Base-by-base conservation (phyloP, 2,113 vertebrate genomes). In the Crypturellus undulatus region DNA sequence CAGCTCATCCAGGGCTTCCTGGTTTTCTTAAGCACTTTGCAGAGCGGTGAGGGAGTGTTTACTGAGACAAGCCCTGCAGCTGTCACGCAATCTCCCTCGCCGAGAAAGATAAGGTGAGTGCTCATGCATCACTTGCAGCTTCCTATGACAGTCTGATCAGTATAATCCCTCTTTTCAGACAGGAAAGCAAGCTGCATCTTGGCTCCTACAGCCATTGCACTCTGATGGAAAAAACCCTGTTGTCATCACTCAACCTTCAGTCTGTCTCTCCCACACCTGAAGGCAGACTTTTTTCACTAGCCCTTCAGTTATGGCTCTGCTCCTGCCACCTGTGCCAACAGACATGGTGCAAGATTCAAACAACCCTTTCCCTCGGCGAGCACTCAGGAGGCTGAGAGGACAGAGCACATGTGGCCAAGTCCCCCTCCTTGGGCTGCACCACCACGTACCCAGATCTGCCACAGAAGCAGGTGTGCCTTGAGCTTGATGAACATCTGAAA, bases 81-180 rank as follows among this genome's bases (percentile, higher is more conserved):
- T 86, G 87, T 88, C 90, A 91, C 0, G 0, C 47, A 86, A 76
- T 90, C 72, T 88, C 52, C n/a, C 38, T 82, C 11, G 0, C 67
- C 52, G 47, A 81, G 79, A 76, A 88, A 85, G 95, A 96, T 90
- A 80, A 90, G 89, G 60, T 71, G 77, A 88, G 38, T 90, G 90
- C 85, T 94, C 90, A 93, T 88, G 85, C 90, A 91, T 95, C 93
- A 96, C 92, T 71, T 96, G 77, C 69, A 93, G 72, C 69, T 88
- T 94, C 69, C 82, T 93, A 52, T 77, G 59, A 88, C 87, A 93
- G 78, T 84, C 72, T 76, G 79, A 93, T 90, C 73, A 54, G 34
- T 72, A 63, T 92, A 94, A 96, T 95, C 77, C 85, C 63, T 95
- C 80, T 93, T 92, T 67, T 76, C 93, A 93, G 88, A 87, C 65